These are phyloP conservation scores for Spinus pinus DNA, from an alignment of 2,797 vertebrate genomes.

Conservation along the genomic window DNA sequence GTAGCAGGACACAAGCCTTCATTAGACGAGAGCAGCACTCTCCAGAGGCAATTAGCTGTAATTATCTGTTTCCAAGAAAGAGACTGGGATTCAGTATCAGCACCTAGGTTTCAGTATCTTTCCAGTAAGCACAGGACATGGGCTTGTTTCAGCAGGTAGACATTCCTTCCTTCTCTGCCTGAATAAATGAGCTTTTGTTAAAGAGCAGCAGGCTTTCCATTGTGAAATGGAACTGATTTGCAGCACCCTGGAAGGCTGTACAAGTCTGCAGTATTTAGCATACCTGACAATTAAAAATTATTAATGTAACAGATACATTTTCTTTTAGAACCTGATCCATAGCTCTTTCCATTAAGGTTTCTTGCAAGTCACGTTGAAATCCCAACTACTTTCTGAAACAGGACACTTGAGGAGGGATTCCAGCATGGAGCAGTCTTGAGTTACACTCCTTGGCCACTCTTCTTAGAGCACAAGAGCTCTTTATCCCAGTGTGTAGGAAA, in stretches of 20 bases:
- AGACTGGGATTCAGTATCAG: neutral
- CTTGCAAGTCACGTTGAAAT: neutral
- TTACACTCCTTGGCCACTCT: neutral
- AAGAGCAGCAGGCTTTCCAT: neutral
- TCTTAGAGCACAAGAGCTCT: neutral
- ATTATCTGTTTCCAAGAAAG: neutral
- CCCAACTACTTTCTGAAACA: neutral
- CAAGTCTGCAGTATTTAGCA: neutral
- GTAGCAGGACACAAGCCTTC: neutral
- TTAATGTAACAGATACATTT: neutral
- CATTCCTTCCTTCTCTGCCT: neutral
- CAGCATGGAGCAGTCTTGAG: neutral
- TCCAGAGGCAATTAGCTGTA: neutral
- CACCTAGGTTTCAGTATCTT: neutral
- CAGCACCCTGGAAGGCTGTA: neutral
- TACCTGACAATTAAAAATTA: neutral
- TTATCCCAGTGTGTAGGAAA: neutral
- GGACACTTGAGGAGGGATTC: neutral
- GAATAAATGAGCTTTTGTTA: neutral
- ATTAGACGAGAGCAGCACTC: neutral
- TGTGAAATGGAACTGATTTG: neutral
- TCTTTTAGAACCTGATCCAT: neutral
- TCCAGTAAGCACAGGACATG: neutral
- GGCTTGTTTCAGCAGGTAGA: neutral
- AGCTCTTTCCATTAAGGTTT: neutral